Percentiles rank a stretch among this genome's conserved stretches.
phyloP scores from a whole-genome alignment of 2,888 invertebrate genomes.

The Idaea straminata region DNA sequence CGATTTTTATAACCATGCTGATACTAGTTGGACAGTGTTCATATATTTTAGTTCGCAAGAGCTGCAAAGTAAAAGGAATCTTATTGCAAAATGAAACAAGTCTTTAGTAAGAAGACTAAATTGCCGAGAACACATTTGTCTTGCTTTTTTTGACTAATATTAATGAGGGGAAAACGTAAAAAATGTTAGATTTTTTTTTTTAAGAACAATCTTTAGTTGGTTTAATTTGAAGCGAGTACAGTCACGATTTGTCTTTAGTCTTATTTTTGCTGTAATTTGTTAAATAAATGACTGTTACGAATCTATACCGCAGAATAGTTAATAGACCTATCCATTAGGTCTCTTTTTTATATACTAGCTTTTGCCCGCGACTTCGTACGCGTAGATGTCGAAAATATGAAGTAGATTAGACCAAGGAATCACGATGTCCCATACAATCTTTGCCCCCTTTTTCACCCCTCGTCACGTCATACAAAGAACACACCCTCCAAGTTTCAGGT shows the following conservation, averaged over 20 bases:
- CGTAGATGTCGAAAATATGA: too few relatives aligned
- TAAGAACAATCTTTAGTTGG: not conserved
- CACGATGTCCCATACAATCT: too few relatives aligned
- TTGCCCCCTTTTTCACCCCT: too few relatives aligned
- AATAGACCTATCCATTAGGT: too few relatives aligned
- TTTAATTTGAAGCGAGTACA: not conserved
- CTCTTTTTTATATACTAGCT: too few relatives aligned
- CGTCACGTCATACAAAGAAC: too few relatives aligned
- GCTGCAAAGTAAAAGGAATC: not conserved
- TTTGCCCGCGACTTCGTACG: too few relatives aligned
- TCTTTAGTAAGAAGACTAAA: not conserved
- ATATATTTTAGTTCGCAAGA: not conserved
- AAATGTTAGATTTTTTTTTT: not conserved
- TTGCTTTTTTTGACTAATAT: not conserved
- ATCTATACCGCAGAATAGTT: not conserved
- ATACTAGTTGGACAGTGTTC: not conserved
- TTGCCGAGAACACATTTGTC: not conserved
- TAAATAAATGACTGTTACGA: not conserved
- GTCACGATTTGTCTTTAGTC: not conserved
- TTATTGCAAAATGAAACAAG: not conserved
- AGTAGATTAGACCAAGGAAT: too few relatives aligned
- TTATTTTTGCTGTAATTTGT: not conserved
- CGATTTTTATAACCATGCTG: not conserved
- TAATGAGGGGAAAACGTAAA: not conserved
- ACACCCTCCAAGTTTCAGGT: too few relatives aligned